Conservation (phyloP, 1,140 invertebrate species). For the Aethina tumida region DNA sequence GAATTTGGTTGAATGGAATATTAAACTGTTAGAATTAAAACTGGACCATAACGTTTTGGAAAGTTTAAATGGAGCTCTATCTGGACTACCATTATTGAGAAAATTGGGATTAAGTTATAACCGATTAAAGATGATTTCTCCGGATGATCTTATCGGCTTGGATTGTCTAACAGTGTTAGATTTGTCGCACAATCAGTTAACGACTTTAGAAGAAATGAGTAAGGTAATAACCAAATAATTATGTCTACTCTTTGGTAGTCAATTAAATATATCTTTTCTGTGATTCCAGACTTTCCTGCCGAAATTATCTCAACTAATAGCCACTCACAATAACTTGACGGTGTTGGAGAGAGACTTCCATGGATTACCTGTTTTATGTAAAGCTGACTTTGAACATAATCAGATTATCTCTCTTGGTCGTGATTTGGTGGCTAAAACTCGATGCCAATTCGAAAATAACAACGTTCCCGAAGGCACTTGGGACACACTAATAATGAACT, state of each 20-base stretch:
- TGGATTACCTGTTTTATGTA: conserved; percentile 64
- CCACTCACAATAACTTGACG: conserved; percentile 61
- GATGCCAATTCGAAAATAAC: conserved; percentile 53
- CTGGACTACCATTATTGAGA: conserved; percentile 59
- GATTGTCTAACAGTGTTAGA: conserved; percentile 60
- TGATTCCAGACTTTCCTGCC: conserved; percentile 62
- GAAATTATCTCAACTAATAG: conserved; percentile 60
- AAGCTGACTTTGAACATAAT: conserved; percentile 66
- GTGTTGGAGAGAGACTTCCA: conserved; percentile 67
- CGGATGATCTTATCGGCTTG: conserved; percentile 63
- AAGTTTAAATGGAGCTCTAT: conserved; percentile 58
- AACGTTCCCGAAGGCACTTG: conserved; percentile 46
- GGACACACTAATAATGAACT: conserved; percentile 63
- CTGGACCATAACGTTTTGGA: conserved; percentile 62
- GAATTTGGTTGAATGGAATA: conserved; percentile 63
- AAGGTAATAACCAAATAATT: conserved; percentile 45
- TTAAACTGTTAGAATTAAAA: conserved; percentile 54
- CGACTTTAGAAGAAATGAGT: conserved; percentile 65
- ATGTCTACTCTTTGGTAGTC: neutral
- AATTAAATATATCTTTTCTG: conserved; percentile 5
- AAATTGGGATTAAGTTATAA: conserved; percentile 66
- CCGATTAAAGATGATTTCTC: conserved; percentile 54
- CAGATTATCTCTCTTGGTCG: conserved; percentile 56
- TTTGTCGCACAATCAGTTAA: conserved; percentile 63
- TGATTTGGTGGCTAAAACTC: conserved; percentile 65